A percentile compares a stretch with the other conserved stretches of the same genome.
These are phyloP conservation scores for Limnothrissa miodon DNA, from an alignment of 2,113 vertebrate species.

Conservation along the genomic window DNA sequence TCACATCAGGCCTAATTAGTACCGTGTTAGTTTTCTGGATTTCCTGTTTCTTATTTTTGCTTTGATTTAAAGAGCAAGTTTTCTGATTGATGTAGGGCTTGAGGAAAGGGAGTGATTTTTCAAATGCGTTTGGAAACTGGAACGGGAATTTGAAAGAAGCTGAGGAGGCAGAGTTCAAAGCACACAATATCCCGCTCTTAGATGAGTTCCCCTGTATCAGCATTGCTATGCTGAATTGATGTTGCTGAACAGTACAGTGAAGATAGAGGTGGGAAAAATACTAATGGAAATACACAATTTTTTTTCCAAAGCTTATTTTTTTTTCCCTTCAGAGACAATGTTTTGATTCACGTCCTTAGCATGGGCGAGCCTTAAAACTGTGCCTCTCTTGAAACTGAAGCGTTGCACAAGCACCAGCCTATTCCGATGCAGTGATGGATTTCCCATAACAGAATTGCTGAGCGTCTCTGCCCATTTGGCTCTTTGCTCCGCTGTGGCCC, in stretches of 20 bases:
- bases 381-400: neutral
- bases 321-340: neutral
- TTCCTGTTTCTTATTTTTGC: neutral
- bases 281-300: too few relatives aligned
- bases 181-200: neutral
- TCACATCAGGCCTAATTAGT: neutral
- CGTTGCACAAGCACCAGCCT: neutral
- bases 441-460: slow-evolving; percentile 43
- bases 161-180: slow-evolving; percentile 9
- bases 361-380: neutral
- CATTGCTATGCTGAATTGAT: neutral
- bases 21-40: neutral
- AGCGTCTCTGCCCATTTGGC: neutral
- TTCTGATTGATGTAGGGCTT: neutral
- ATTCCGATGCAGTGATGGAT: slow-evolving; percentile 26
- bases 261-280: too few relatives aligned
- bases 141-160: neutral
- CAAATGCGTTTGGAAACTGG: neutral
- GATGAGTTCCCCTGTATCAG: neutral
- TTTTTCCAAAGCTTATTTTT: neutral
- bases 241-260: neutral
- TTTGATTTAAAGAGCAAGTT: slow-evolving; percentile 4
- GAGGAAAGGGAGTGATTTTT: neutral
- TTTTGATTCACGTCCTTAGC: neutral
- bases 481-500: neutral